Conservation (phyloP, 2,797 vertebrate genomes). For the Lagorchestes hirsutus region DNA sequence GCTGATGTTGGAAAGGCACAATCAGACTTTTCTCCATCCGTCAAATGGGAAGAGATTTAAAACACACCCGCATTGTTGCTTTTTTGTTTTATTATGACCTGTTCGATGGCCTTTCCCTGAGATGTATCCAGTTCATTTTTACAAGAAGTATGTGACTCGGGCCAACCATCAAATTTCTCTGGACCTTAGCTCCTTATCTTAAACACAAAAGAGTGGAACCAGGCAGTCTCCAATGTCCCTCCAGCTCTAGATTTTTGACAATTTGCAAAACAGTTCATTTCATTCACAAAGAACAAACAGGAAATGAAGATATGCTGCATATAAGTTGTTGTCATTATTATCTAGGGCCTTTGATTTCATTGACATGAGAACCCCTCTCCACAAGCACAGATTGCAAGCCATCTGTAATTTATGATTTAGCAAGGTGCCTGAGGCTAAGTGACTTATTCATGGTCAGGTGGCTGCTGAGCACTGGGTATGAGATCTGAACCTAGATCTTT, state of each 20-base stretch:
- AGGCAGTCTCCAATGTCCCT: neutral
- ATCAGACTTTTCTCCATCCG: neutral
- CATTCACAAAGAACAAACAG: neutral
- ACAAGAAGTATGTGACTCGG: neutral
- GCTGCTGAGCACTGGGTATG: neutral
- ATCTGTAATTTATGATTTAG: neutral
- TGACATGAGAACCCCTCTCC: neutral
- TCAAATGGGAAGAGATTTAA: neutral
- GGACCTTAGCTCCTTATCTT: neutral
- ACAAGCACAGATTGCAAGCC: neutral
- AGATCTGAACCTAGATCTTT: neutral
- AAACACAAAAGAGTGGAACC: neutral
- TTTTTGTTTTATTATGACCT: neutral
- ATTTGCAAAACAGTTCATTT: neutral
- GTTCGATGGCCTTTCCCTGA: neutral
- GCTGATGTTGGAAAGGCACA: neutral
- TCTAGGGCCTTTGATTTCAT: neutral
- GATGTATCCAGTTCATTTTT: neutral
- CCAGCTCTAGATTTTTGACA: neutral
- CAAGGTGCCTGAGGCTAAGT: neutral
- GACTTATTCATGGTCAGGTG: neutral
- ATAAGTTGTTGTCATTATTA: neutral
- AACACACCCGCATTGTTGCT: neutral
- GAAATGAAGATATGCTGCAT: neutral
- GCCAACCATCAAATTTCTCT: neutral